Evolutionary conservation across 2,797 vertebrate genomes (phyloP), one percentile per base, ranked within the genome.

Genomic region (Anabas testudineus): DNA sequence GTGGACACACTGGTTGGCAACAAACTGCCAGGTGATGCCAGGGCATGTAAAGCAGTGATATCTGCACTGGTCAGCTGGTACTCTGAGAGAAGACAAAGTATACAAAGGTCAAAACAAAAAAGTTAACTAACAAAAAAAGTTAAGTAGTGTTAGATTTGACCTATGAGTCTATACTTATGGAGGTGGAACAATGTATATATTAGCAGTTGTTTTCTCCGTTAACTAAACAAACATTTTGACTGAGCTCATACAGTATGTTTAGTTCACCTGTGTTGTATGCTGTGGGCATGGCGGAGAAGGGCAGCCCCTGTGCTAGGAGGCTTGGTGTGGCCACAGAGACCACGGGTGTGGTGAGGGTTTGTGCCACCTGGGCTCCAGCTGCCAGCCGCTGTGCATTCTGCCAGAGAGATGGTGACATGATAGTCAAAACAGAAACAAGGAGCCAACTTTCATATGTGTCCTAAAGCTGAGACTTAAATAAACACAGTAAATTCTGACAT

Each of bases 41-140:
- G 97, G 1, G 98, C 95, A 0, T 98, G 96, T 76, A 99, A 90
- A 22, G 97, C 97, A 41, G 97, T 96, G 56, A 99, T 94, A 89
- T 99, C 98, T 13, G 97, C 97, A 0, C 97, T 99, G 45, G 96
- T 97, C 94, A 99, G 90, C 93, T 98, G 98, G 90, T 98, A 99
- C 86, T 99, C 98, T 99, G 74, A 69, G 74, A 65, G 43, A 34
- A 51, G 15, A 39, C 1, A 18, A 42, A 68, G 34, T n/a, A 42
- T 0, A 8, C 15, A 30, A 37, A 47, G 48, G 22, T 55, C 15
- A 52, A 21, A 57, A 53, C 1, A 39, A 46, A n/a, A n/a, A n/a
- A n/a, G n/a, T n/a, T n/a, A n/a, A n/a, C n/a, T n/a, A n/a, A n/a
- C n/a, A n/a, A n/a, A n/a, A n/a, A n/a, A n/a, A n/a, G n/a, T n/a